Evolutionary conservation across 2,888 invertebrate genomes (phyloP), one percentile per base, ranked within the genome.

Genomic region (Mythimna lalbum): DNA sequence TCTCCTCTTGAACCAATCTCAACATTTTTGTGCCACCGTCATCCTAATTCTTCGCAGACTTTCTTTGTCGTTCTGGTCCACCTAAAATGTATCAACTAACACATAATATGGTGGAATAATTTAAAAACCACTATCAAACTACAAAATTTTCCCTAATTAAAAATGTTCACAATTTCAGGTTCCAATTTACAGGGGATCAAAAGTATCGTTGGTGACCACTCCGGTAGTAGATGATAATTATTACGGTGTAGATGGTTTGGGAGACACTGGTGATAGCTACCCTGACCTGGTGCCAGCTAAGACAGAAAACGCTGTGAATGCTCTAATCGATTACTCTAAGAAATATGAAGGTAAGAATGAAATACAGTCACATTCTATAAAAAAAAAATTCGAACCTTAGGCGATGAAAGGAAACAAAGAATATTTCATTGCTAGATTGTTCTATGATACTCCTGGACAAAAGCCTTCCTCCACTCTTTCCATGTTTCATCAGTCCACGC

Each of bases 221-320:
- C 91, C 93, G 14, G 59, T 87, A 12, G 84, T 88, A 1, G 87
- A 85, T 0, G 85, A 91, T 43, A 19, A 43, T n/a, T 92, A 94
- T 79, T 98, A 96, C 81, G 98, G 98, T 0, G 85, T 88, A 31
- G 98, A 98, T 90, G 98, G 98, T 3, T 96, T 98, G 72, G 98
- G 98, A 3, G 97, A 98, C 87, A 93, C 95, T 14, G 94, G 93
- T 0, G 91, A 92, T 12, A 94, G 93, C 0, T 91, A 92, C 2
- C 88, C 93, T 5, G 94, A 93, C 43, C 90, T 96, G 63, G 91
- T 97, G 0, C 90, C 92, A n/a, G 86, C 91, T 0, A 91, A 96
- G 75, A 87, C 90, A 0, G 95, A 97, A 77, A 96, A 96, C 80
- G 98, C 97, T 0, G 96, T 97, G 0, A 88, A 93, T 10, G 97